Evolutionary conservation across 2,888 invertebrate species (phyloP).

Genomic region (Acanthosepion esculentum): DNA sequence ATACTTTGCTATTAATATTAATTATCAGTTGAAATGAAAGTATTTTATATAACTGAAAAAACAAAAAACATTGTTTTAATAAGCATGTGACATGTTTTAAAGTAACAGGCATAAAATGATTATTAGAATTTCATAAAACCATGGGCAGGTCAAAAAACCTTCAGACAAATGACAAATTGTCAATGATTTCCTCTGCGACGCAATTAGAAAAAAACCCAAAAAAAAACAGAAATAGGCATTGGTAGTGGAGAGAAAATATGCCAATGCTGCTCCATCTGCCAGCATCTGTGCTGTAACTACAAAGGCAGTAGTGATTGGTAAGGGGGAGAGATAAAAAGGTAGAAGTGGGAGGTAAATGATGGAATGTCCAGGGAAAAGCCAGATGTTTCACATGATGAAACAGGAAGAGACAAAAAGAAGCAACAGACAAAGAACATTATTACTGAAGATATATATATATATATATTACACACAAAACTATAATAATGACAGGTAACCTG

Average conservation of each 20-base stretch:
- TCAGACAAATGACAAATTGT: not conserved
- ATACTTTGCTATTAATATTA: not conserved
- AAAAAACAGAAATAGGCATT: not conserved
- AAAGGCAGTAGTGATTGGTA: not conserved
- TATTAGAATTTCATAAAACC: not conserved
- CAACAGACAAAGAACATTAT: not conserved
- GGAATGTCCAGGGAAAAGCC: slow-evolving; percentile 38
- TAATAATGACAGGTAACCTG: not conserved
- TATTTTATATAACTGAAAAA: not conserved
- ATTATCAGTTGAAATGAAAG: not conserved
- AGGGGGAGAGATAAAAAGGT: not conserved
- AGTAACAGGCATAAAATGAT: not conserved
- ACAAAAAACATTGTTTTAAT: not conserved
- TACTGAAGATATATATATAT: not conserved
- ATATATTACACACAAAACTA: not conserved
- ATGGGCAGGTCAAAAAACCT: not conserved
- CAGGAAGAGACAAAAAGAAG: not conserved
- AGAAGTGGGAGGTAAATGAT: not conserved
- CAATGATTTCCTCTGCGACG: not conserved
- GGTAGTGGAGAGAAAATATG: not conserved
- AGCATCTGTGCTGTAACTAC: not conserved
- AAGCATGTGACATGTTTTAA: not conserved
- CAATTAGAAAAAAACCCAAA: not conserved
- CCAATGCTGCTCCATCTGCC: not conserved
- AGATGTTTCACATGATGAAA: not conserved